Evolutionary conservation across 1,140 invertebrate genomes (phyloP).

Genomic region (Sesamia nonagrioides): DNA sequence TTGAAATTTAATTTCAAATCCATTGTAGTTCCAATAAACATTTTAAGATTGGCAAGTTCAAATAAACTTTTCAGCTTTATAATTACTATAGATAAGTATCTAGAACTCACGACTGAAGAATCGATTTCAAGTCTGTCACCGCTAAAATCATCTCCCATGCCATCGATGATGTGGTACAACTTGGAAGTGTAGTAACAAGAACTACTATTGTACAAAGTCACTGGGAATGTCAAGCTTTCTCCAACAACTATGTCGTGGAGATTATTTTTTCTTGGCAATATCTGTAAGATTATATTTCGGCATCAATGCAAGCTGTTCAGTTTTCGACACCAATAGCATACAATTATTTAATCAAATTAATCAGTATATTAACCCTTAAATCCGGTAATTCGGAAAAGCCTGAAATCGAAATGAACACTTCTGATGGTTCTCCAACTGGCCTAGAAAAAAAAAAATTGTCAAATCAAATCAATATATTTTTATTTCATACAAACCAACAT

Average conservation of each 20-base stretch:
- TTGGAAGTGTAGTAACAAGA: constrained; percentile 79
- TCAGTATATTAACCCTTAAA: constrained; percentile 72
- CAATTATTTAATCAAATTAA: too few species aligned
- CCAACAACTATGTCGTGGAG: constrained; percentile 77
- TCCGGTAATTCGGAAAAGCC: constrained; percentile 81
- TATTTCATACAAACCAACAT: too few species aligned
- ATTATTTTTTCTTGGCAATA: constrained; percentile 73
- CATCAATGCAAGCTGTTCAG: neutral
- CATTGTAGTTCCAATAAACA: too few species aligned
- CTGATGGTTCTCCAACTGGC: constrained; percentile 75
- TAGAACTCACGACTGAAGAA: constrained; percentile 68
- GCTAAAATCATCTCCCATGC: constrained; percentile 75
- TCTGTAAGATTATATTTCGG: constrained; percentile 59
- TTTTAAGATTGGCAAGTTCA: too few species aligned
- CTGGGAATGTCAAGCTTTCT: constrained; percentile 60
- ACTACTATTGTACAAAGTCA: constrained; percentile 77
- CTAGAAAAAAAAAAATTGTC: constrained; percentile 59
- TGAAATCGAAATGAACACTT: constrained; percentile 73
- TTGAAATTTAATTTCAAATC: too few species aligned
- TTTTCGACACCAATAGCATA: too few species aligned
- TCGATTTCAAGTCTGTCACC: constrained; percentile 77
- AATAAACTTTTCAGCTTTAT: too few species aligned
- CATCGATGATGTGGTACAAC: constrained; percentile 70
- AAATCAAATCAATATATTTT: neutral
- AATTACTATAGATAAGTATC: too few species aligned